Conservation (phyloP, 1,140 invertebrate species). For the Leptinotarsa undecemlineata region DNA sequence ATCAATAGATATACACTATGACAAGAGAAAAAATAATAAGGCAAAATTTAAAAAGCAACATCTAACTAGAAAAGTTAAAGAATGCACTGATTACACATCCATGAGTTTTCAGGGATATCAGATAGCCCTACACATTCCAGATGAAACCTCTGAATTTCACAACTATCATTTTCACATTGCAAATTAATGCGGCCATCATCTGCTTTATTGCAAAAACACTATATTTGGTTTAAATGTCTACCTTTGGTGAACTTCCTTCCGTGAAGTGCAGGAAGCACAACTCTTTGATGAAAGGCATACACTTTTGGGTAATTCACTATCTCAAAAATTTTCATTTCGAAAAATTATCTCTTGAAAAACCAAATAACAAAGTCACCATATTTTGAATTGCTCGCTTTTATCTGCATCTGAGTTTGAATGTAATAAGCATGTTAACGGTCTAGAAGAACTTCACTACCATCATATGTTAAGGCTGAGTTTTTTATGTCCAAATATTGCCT, state of each 20-base stretch:
- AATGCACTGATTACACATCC: background rate
- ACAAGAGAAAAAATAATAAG: too few relatives aligned
- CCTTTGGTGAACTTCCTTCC: background rate
- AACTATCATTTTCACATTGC: background rate
- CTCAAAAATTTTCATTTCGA: background rate
- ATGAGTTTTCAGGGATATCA: background rate
- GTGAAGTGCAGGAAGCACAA: background rate
- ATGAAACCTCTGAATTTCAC: conserved; percentile 4
- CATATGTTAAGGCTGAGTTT: too few relatives aligned
- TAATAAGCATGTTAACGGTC: too few relatives aligned
- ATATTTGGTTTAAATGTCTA: background rate
- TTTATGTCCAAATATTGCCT: too few relatives aligned
- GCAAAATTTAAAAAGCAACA: background rate
- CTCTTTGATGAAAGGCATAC: background rate
- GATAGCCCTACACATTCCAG: background rate
- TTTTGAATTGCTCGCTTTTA: too few relatives aligned
- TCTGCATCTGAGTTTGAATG: too few relatives aligned
- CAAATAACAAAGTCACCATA: too few relatives aligned
- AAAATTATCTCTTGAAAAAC: background rate
- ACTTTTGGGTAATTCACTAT: conserved; percentile 4
- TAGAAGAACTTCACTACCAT: too few relatives aligned
- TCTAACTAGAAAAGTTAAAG: background rate
- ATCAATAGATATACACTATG: too few relatives aligned
- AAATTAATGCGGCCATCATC: background rate
- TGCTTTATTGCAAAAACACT: background rate